Percentiles rank a stretch among this genome's conserved stretches.
These are phyloP conservation scores for Stenchaetothrips biformis DNA, from an alignment of 2,888 invertebrate species.

Conservation along the genomic window DNA sequence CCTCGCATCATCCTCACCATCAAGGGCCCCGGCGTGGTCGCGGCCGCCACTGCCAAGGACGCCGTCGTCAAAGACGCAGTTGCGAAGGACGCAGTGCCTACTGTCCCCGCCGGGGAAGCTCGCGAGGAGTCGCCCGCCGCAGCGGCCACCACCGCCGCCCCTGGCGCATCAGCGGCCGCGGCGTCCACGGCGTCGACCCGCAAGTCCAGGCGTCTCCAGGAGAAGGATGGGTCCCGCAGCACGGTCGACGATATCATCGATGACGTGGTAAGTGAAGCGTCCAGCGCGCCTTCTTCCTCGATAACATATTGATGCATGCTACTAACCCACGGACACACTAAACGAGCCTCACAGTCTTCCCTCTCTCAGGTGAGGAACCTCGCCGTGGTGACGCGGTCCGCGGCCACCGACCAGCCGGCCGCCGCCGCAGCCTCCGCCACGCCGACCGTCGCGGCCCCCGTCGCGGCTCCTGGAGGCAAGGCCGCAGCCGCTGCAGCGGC, in stretches of 20 bases:
- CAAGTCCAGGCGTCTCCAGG: conserved; percentile 68
- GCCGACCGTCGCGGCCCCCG: conserved; percentile 36
- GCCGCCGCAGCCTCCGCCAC: background rate
- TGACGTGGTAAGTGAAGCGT: conserved; percentile 66
- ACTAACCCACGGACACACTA: background rate
- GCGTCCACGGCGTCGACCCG: conserved; percentile 63
- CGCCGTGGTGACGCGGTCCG: conserved; percentile 38
- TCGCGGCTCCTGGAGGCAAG: conserved; percentile 35
- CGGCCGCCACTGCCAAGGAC: background rate
- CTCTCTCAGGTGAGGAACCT: conserved; percentile 47
- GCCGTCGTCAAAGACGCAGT: conserved; percentile 35
- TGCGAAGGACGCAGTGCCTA: conserved; percentile 35
- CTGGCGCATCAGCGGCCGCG: conserved; percentile 42
- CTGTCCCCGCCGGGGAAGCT: conserved; percentile 30
- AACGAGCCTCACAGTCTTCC: conserved; percentile 2
- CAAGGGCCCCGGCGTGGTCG: conserved; percentile 52
- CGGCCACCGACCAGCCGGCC: conserved; percentile 28
- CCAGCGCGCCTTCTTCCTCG: conserved; percentile 29
- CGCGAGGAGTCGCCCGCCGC: conserved; percentile 31
- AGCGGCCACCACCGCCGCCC: conserved; percentile 44
- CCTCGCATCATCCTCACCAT: conserved; percentile 77
- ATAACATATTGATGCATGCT: background rate
- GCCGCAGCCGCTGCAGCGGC: conserved; percentile 44
- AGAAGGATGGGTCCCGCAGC: conserved; percentile 55
- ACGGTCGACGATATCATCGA: conserved; percentile 86